phyloP scores from a whole-genome alignment of 2,113 vertebrate genomes.

The Helogale parvula region DNA sequence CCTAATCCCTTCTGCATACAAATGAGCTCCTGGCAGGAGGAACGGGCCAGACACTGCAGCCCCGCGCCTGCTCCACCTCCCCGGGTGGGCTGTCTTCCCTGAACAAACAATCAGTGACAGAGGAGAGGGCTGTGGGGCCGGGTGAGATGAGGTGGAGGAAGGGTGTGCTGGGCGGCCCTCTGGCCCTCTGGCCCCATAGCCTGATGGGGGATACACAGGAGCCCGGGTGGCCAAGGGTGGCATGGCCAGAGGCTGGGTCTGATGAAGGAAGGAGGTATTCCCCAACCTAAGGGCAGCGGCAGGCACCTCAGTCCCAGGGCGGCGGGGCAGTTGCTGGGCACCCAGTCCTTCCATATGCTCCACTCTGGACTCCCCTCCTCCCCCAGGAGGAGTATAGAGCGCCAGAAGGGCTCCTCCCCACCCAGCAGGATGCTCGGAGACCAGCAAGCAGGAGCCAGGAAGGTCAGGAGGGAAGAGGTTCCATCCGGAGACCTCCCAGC shows the following conservation, averaged over 20 bases:
- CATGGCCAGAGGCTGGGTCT: not conserved
- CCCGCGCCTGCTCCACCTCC: constrained; percentile 78
- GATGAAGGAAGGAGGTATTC: not conserved
- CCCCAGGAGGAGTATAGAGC: rapidly evolving
- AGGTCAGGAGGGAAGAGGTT: too few relatives aligned
- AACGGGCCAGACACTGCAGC: constrained; percentile 83
- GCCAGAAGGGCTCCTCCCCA: not conserved
- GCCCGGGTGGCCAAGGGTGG: not conserved
- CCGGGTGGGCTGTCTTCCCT: constrained; percentile 80
- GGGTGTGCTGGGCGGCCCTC: not conserved
- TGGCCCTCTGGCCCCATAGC: not conserved
- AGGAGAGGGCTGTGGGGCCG: not conserved
- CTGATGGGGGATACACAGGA: not conserved
- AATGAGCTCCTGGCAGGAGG: constrained; percentile 92
- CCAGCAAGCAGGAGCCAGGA: not conserved
- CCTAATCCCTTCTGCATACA: constrained; percentile 96
- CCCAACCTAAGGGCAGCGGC: not conserved
- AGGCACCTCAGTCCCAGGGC: not conserved
- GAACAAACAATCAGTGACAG: constrained; percentile 80
- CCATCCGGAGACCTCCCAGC: not conserved
- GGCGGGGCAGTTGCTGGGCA: not conserved
- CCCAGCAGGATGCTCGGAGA: not conserved
- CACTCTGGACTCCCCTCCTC: not conserved
- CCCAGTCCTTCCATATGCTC: not conserved
- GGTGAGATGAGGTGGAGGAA: too few relatives aligned